A percentile compares a stretch with the other conserved stretches of the same genome.
phyloP scores from a whole-genome alignment of 2,113 vertebrate species.

The Oenanthe melanoleuca region DNA sequence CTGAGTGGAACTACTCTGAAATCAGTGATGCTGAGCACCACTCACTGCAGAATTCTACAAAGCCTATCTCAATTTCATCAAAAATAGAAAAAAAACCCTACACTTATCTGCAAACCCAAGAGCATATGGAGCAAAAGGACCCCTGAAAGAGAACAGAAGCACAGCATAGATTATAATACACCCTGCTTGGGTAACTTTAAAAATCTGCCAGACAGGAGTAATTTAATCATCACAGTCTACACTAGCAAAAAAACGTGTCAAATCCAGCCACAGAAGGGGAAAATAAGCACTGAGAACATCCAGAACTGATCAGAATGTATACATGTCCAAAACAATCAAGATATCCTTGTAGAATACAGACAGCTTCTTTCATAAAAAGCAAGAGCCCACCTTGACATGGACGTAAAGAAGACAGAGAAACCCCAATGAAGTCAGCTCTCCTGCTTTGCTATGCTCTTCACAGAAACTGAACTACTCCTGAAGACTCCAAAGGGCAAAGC shows the following conservation, averaged over 20 bases:
- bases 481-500: neutral
- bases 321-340: neutral
- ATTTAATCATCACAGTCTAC: neutral
- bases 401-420: neutral
- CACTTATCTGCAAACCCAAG: neutral
- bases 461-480: neutral
- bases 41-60: neutral
- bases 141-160: neutral
- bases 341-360: neutral
- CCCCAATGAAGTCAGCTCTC: neutral
- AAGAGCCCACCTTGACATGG: neutral
- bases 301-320: neutral
- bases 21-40: neutral
- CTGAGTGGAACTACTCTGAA: neutral
- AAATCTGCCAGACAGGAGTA: neutral
- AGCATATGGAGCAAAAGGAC: neutral
- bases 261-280: neutral
- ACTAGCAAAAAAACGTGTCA: neutral
- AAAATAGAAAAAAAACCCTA: rapidly evolving
- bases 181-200: neutral
- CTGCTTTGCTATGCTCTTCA: neutral
- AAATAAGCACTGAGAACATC: neutral
- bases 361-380: neutral
- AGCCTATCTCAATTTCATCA: neutral
- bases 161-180: neutral